Evolutionary conservation across 2,888 invertebrate genomes (phyloP).

Genomic region (Microctonus aethiopoides): DNA sequence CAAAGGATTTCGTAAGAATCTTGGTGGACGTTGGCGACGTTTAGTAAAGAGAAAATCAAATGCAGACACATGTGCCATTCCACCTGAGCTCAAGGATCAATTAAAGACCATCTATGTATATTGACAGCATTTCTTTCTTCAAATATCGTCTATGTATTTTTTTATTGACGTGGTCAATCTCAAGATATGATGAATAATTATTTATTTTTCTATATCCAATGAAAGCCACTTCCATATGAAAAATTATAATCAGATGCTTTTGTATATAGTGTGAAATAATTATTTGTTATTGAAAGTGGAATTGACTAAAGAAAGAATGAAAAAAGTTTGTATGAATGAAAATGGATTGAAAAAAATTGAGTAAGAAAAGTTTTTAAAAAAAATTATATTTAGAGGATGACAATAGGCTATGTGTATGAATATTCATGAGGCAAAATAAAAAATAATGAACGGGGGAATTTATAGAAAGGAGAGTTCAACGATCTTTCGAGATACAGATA

Average conservation of each 20-base stretch:
- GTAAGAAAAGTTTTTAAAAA: slow-evolving; percentile 7
- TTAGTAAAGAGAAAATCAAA: slow-evolving; percentile 86
- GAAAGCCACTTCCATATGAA: slow-evolving; percentile 51
- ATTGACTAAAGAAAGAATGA: slow-evolving; percentile 16
- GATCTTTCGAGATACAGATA: slow-evolving; percentile 26
- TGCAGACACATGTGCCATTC: slow-evolving; percentile 85
- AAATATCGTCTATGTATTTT: slow-evolving; percentile 10
- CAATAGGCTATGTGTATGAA: slow-evolving; percentile 15
- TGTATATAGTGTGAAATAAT: slow-evolving; percentile 52
- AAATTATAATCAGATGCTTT: slow-evolving; percentile 52
- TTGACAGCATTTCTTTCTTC: slow-evolving; percentile 64
- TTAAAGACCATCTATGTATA: slow-evolving; percentile 90
- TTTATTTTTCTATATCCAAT: slow-evolving; percentile 2
- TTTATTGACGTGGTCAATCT: slow-evolving; percentile 22
- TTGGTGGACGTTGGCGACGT: slow-evolving; percentile 87
- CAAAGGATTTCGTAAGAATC: slow-evolving; percentile 85
- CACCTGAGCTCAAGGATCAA: slow-evolving; percentile 87
- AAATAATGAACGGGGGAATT: slow-evolving; percentile 21
- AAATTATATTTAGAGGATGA: too few species aligned
- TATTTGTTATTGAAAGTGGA: slow-evolving; percentile 39
- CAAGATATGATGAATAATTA: slow-evolving; percentile 7
- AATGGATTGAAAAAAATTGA: slow-evolving; percentile 14
- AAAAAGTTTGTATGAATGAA: slow-evolving; percentile 21
- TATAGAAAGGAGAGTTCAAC: slow-evolving; percentile 20
- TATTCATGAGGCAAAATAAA: slow-evolving; percentile 32